Evolutionary conservation across 1,140 invertebrate species (phyloP).

Genomic region (Pseudomyrmex dendroicus): DNA sequence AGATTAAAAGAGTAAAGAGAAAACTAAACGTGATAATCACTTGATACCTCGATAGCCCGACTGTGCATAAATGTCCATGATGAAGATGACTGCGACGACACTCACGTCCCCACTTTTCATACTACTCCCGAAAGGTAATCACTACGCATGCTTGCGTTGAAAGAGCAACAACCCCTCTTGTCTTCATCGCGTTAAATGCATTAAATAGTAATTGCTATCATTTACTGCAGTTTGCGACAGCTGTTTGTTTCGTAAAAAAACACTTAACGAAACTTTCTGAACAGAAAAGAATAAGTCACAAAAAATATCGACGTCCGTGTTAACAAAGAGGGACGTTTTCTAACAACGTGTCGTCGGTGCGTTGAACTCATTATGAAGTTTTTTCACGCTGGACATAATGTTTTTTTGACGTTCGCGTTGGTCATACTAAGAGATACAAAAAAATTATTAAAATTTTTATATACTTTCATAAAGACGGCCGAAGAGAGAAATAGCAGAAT

Average conservation of each 20-base stretch:
- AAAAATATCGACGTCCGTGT: neutral
- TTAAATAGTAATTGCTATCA: conserved; percentile 37
- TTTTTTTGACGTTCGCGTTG: too few species aligned
- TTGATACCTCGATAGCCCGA: too few species aligned
- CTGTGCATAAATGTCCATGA: too few species aligned
- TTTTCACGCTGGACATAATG: too few species aligned
- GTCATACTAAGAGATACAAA: too few species aligned
- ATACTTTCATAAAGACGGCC: too few species aligned
- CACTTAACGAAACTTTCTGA: neutral
- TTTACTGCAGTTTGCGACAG: neutral
- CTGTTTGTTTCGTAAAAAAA: neutral
- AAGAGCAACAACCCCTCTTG: neutral
- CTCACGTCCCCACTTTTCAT: neutral
- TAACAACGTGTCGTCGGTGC: too few species aligned
- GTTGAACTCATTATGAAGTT: too few species aligned
- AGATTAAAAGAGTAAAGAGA: neutral
- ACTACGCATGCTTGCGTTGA: conserved; percentile 11
- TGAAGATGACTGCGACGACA: neutral
- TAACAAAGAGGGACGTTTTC: too few species aligned
- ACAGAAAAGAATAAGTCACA: neutral
- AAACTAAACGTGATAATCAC: too few species aligned
- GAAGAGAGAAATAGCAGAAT: too few species aligned
- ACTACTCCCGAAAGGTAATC: neutral
- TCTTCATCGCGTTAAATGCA: neutral
- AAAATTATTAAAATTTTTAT: too few species aligned